Percentiles rank a stretch among this genome's conserved stretches.
phyloP scores from a whole-genome alignment of 1,140 invertebrate genomes.

The Drosophila equinoxialis region DNA sequence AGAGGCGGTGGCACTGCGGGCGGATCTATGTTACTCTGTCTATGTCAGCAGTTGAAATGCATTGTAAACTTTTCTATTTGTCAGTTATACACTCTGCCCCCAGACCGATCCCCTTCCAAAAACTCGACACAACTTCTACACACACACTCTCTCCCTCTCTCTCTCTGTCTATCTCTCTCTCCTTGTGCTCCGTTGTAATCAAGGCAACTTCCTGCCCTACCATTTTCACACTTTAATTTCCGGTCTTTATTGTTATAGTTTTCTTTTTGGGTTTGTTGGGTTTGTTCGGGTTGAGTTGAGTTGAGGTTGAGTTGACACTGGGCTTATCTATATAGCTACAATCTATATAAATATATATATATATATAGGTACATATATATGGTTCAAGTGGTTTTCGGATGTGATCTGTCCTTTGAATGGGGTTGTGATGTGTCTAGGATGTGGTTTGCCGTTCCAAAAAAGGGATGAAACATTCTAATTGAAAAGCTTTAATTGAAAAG shows the following conservation, averaged over 20 bases:
- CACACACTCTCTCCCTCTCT: constrained; percentile 1
- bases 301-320: constrained; percentile 47
- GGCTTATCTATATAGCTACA: constrained; percentile 34
- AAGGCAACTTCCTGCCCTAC: constrained; percentile 73
- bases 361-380: neutral
- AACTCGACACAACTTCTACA: constrained; percentile 22
- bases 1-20: constrained; percentile 50
- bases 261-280: constrained; percentile 45
- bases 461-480: constrained; percentile 26
- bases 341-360: constrained; percentile 16
- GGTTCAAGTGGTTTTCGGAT: constrained; percentile 7
- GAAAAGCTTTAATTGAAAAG: constrained; percentile 41
- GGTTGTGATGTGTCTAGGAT: constrained; percentile 33
- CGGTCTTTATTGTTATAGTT: constrained; percentile 79
- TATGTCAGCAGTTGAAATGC: constrained; percentile 67
- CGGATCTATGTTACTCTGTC: constrained; percentile 29
- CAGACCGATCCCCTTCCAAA: neutral
- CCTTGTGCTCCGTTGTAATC: constrained; percentile 58
- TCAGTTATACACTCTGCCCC: constrained; percentile 43
- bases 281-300: constrained; percentile 34
- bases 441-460: constrained; percentile 21
- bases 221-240: constrained; percentile 79
- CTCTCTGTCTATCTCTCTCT: constrained; percentile 18
- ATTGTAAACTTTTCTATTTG: constrained; percentile 76
- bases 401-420: constrained; percentile 11